A percentile compares a stretch with the other conserved stretches of the same genome.
phyloP scores from a whole-genome alignment of 1,140 invertebrate genomes.

The Plodia interpunctella region DNA sequence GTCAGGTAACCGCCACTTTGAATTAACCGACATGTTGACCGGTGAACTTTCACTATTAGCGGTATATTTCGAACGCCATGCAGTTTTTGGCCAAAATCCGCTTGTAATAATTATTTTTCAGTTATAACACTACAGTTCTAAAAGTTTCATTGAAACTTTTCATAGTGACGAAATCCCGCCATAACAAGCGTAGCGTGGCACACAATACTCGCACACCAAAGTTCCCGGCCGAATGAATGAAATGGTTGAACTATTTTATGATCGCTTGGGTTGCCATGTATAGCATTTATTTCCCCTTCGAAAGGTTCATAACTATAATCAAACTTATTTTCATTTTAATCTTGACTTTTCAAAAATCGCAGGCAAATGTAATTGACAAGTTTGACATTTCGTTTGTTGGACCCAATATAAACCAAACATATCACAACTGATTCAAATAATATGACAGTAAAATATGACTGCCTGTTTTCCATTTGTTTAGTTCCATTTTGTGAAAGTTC shows the following conservation, averaged over 20 bases:
- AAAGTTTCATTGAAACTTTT: constrained; percentile 70
- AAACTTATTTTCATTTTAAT: too few relatives aligned
- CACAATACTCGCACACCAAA: constrained; percentile 27
- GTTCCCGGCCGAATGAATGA: constrained; percentile 56
- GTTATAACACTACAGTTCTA: constrained; percentile 32
- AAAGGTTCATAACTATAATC: neutral
- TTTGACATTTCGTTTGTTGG: too few relatives aligned
- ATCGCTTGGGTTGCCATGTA: constrained; percentile 28
- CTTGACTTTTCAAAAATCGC: too few relatives aligned
- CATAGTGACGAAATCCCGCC: constrained; percentile 64
- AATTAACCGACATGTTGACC: constrained; percentile 74
- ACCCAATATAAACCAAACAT: too few relatives aligned
- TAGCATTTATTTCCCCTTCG: neutral
- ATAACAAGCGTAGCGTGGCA: constrained; percentile 33
- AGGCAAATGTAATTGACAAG: too few relatives aligned
- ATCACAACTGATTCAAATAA: too few relatives aligned
- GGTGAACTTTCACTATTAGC: constrained; percentile 52
- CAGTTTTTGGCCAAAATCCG: constrained; percentile 29
- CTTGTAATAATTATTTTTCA: constrained; percentile 29
- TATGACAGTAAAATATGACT: too few relatives aligned
- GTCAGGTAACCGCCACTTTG: constrained; percentile 76
- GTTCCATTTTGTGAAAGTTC: too few relatives aligned
- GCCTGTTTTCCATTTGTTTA: too few relatives aligned
- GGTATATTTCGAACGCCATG: constrained; percentile 24
- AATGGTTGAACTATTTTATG: constrained; percentile 24